Evolutionary conservation across 2,113 vertebrate species (phyloP).

Genomic region (Phalacrocorax brasilianus): DNA sequence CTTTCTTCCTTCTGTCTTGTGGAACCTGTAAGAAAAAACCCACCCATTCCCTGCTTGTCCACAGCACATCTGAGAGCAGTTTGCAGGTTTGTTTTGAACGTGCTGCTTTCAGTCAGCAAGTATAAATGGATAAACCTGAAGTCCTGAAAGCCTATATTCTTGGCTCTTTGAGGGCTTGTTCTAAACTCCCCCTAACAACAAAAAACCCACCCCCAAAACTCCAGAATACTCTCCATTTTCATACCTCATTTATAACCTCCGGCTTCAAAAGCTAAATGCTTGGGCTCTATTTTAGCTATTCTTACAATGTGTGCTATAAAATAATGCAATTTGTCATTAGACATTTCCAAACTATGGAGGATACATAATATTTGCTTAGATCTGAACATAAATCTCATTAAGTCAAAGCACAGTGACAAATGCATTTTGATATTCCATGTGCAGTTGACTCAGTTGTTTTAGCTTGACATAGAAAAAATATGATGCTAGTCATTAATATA

Average conservation of each 20-base stretch:
- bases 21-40: conserved; percentile 3
- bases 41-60: neutral
- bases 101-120: neutral
- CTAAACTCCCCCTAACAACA: neutral
- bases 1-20: neutral
- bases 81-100: conserved; percentile 9
- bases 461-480: neutral
- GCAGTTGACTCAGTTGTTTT: neutral
- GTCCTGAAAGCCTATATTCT: conserved; percentile 12
- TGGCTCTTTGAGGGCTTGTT: neutral
- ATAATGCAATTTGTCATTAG: neutral
- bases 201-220: neutral
- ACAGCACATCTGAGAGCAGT: conserved; percentile 23
- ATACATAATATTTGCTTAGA: neutral
- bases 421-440: neutral
- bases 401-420: neutral
- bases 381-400: neutral
- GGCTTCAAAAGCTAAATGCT: neutral
- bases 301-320: neutral
- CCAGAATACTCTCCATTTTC: neutral
- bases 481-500: neutral
- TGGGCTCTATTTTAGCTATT: neutral
- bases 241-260: neutral
- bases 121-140: conserved; percentile 31
- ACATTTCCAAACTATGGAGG: neutral